Percentiles rank a stretch among this genome's conserved stretches.
Conservation (phyloP, 2,888 invertebrate species). For the Norana najaformis region DNA sequence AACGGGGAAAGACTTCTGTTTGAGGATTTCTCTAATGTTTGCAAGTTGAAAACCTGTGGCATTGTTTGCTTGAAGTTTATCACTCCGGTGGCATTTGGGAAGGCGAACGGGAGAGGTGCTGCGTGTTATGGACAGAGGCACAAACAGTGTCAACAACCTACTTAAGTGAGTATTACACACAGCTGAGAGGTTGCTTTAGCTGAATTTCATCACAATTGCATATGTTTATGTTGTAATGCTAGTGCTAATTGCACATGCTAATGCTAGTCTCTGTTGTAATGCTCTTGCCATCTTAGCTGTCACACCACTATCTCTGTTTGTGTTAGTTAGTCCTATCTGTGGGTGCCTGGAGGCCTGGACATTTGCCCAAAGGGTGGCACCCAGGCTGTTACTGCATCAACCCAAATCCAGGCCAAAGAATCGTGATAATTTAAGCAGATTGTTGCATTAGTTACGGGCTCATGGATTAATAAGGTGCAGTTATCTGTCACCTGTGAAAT, state of each 20-base stretch:
- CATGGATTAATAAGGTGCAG: no score
- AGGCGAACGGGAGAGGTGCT: slow-evolving; percentile 96
- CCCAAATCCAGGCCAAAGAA: no score
- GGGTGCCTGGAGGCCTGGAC: no score
- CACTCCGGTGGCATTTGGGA: slow-evolving; percentile 89
- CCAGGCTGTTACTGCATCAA: no score
- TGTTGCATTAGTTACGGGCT: no score
- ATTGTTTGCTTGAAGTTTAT: slow-evolving; percentile 67
- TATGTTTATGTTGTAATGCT: not conserved
- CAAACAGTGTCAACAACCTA: slow-evolving; percentile 91
- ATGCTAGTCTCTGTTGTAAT: not conserved
- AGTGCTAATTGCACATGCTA: not conserved
- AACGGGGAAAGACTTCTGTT: no score
- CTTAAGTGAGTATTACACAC: slow-evolving; percentile 71
- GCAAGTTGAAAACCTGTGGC: not conserved
- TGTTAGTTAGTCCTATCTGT: no score
- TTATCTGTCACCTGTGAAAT: no score
- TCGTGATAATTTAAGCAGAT: no score
- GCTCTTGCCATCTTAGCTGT: no score
- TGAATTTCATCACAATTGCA: not conserved
- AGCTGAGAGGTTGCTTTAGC: not conserved
- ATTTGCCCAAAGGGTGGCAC: no score
- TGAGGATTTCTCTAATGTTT: not conserved
- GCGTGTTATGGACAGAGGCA: slow-evolving; percentile 94
- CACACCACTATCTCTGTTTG: not conserved